Conservation (phyloP, 1,140 invertebrate genomes). For the Leucophenga varia region DNA sequence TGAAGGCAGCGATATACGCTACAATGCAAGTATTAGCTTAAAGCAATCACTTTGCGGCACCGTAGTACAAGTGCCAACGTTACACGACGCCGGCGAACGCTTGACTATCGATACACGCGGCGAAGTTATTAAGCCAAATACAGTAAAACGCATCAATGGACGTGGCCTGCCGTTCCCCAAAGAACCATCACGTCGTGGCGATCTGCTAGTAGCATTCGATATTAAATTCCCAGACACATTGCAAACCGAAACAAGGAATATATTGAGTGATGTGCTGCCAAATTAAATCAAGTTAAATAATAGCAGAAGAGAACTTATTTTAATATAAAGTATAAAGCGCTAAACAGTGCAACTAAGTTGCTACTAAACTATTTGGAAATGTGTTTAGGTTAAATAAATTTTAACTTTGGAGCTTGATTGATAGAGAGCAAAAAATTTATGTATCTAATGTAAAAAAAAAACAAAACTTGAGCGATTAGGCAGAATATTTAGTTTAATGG, state of each 20-base stretch:
- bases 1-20: conserved; percentile 83
- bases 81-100: conserved; percentile 72
- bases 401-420: no score
- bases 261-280: conserved; percentile 73
- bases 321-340: no score
- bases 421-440: no score
- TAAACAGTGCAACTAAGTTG: no score
- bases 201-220: conserved; percentile 86
- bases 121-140: conserved; percentile 82
- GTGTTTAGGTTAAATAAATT: no score
- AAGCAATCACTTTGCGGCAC: conserved; percentile 81
- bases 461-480: no score
- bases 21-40: conserved; percentile 77
- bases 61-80: conserved; percentile 75
- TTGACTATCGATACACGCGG: conserved; percentile 68
- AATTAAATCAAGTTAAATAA: no score
- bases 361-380: no score
- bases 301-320: no score
- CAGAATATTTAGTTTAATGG: no score
- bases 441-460: no score
- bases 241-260: conserved; percentile 68
- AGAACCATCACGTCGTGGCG: conserved; percentile 76
- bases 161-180: conserved; percentile 87
- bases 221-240: conserved; percentile 84
- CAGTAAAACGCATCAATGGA: conserved; percentile 73